Evolutionary conservation across 1,140 invertebrate species (phyloP).

Genomic region (Drosophila varians): DNA sequence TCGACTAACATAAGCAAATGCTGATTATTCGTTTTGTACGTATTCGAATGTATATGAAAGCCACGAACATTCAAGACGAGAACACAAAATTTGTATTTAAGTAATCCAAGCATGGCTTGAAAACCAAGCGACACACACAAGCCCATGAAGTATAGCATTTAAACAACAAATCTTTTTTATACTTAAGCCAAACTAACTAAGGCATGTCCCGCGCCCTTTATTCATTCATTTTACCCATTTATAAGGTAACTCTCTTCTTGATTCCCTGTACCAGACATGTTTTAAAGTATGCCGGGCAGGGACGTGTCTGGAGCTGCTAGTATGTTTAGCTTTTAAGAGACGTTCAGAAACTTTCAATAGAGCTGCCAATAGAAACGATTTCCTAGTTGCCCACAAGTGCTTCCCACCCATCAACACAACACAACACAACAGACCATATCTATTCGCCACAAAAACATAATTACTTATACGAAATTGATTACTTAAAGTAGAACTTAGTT

Average conservation of each 20-base stretch:
- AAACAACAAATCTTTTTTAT: conserved; percentile 35
- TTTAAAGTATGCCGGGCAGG: conserved; percentile 9
- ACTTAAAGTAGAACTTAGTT: conserved; percentile 74
- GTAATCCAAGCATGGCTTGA: conserved; percentile 57
- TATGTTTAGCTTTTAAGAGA: conserved; percentile 26
- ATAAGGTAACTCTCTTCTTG: conserved; percentile 54
- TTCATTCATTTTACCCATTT: neutral
- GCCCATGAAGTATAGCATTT: conserved; percentile 61
- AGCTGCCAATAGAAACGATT: conserved; percentile 69
- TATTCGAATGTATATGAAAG: conserved; percentile 68
- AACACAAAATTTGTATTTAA: conserved; percentile 31
- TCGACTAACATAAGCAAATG: conserved; percentile 49
- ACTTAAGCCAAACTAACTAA: conserved; percentile 19
- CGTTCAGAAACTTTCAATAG: conserved; percentile 46
- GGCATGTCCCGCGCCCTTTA: conserved; percentile 7
- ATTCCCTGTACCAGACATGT: conserved; percentile 53
- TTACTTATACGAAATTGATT: conserved; percentile 63
- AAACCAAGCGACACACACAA: conserved; percentile 48
- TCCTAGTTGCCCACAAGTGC: conserved; percentile 73
- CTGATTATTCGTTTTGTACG: conserved; percentile 77
- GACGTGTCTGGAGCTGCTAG: conserved; percentile 33
- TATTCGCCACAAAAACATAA: conserved; percentile 49
- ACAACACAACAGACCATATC: conserved; percentile 34
- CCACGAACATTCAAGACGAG: conserved; percentile 34
- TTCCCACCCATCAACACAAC: conserved; percentile 57